Percentiles rank a stretch among this genome's conserved stretches.
phyloP scores from a whole-genome alignment of 1,140 invertebrate genomes.

The Papilio glaucus region DNA sequence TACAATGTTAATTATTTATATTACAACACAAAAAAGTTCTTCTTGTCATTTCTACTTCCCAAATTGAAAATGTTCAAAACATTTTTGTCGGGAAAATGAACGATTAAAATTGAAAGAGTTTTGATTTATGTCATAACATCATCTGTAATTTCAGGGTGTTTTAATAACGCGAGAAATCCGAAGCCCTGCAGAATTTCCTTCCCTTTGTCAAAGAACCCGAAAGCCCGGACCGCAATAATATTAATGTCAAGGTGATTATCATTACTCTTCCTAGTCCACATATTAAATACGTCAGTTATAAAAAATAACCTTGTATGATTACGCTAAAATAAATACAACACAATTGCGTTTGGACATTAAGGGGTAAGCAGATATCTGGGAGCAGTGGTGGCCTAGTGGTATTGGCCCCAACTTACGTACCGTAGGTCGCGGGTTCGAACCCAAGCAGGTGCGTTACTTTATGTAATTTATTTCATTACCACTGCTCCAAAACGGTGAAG shows the following conservation, averaged over 20 bases:
- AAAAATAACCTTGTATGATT: background rate
- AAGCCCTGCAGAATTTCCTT: background rate
- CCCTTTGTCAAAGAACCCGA: background rate
- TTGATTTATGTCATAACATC: constrained; percentile 8
- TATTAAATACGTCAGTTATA: constrained; percentile 22
- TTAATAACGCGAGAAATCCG: constrained; percentile 12
- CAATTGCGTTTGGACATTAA: no score
- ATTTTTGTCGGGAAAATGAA: background rate
- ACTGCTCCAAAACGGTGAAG: no score
- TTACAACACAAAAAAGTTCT: no score
- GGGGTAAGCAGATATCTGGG: no score
- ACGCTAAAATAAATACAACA: no score
- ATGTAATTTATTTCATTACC: no score
- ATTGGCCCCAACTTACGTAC: no score
- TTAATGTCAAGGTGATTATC: constrained; percentile 25
- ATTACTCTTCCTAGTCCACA: constrained; percentile 13
- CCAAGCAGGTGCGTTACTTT: no score
- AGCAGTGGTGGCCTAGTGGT: no score
- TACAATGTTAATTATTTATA: no score
- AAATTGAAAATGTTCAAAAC: background rate
- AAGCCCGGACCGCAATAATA: constrained; percentile 17
- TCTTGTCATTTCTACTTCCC: no score
- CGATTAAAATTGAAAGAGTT: background rate
- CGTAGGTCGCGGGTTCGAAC: no score
- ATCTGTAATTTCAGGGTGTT: background rate